Conservation (phyloP, 2,797 vertebrate genomes). For the Lophius americanus region DNA sequence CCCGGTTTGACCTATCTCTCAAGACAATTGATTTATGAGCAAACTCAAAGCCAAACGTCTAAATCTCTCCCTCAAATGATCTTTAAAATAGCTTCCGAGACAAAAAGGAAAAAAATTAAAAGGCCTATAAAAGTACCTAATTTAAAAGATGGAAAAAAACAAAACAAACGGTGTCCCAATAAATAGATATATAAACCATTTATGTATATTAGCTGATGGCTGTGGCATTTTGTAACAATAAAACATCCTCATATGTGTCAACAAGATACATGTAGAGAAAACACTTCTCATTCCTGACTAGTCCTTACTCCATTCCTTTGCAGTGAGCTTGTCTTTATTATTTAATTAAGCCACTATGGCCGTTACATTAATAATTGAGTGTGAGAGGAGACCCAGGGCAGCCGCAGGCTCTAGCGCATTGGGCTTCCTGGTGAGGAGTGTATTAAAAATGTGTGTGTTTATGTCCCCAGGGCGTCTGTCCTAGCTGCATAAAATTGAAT, state of each 20-base stretch:
- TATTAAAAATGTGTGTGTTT: constrained; percentile 89
- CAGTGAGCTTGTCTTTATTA: constrained; percentile 84
- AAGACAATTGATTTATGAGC: constrained; percentile 75
- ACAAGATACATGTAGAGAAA: constrained; percentile 52
- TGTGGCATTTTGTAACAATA: constrained; percentile 11
- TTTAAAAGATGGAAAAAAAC: constrained; percentile 6
- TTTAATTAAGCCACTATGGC: constrained; percentile 85
- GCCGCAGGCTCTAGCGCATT: constrained; percentile 76
- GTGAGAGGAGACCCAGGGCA: constrained; percentile 81
- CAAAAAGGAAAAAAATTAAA: neutral
- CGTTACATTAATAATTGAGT: constrained; percentile 88
- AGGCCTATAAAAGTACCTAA: constrained; percentile 1
- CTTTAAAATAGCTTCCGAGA: constrained; percentile 13
- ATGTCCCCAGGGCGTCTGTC: constrained; percentile 84
- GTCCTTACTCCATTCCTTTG: constrained; percentile 83
- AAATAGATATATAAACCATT: constrained; percentile 17
- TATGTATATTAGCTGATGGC: constrained; percentile 24
- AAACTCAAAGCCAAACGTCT: constrained; percentile 63
- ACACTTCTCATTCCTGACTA: constrained; percentile 59
- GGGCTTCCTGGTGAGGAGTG: constrained; percentile 85
- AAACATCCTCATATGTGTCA: constrained; percentile 26
- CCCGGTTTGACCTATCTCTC: constrained; percentile 72
- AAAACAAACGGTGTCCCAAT: constrained; percentile 3
- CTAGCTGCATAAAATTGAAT: constrained; percentile 87
- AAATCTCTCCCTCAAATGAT: constrained; percentile 62